A percentile compares a stretch with the other conserved stretches of the same genome.
Conservation (phyloP, 2,888 invertebrate genomes). For the Norana najaformis region DNA sequence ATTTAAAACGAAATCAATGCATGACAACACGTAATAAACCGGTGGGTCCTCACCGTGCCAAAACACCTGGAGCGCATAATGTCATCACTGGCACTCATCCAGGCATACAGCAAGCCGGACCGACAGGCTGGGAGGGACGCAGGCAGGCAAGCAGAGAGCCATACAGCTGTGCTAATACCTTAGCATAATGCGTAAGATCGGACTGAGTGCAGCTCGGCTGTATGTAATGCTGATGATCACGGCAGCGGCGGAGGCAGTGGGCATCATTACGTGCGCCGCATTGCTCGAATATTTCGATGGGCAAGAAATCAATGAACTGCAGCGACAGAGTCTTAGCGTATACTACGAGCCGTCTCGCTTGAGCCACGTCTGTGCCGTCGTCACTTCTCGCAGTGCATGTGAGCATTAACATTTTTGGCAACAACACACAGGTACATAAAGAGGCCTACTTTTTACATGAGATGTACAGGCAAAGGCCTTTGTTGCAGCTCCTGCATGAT, state of each 20-base stretch:
- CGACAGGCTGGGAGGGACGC: too few species aligned
- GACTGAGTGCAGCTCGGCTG: neutral
- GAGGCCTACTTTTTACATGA: neutral
- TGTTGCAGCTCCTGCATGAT: too few species aligned
- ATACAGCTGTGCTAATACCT: neutral
- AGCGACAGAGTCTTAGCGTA: neutral
- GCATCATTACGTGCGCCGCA: neutral
- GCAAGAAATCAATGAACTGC: constrained; percentile 2
- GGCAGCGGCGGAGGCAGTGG: neutral
- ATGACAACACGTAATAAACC: neutral
- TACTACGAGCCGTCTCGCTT: neutral
- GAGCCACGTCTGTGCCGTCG: neutral
- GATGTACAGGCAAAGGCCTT: neutral
- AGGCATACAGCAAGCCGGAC: neutral
- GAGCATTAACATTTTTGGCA: neutral
- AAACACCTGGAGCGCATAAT: neutral
- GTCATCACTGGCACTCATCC: neutral
- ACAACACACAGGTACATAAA: constrained; percentile 13
- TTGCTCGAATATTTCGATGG: neutral
- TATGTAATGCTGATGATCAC: neutral
- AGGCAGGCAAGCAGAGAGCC: neutral
- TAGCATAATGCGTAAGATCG: neutral
- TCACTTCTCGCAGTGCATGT: neutral
- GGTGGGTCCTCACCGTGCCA: neutral
- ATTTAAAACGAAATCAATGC: neutral